Evolutionary conservation across 1,140 invertebrate species (phyloP).

Genomic region (Euura saliciscinereae): DNA sequence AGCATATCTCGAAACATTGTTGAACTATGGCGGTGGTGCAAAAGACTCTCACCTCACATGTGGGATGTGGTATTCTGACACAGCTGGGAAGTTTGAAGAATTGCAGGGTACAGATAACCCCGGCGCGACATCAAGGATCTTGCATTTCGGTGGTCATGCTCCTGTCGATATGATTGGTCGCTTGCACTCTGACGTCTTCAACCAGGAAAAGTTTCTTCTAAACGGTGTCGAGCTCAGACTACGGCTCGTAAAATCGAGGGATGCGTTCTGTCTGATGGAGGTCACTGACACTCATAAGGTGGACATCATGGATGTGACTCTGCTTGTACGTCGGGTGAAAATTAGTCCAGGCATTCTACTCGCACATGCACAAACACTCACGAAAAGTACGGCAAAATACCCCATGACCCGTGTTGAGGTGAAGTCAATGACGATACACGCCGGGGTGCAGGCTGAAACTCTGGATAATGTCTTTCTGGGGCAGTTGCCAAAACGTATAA

Average conservation of each 20-base stretch:
- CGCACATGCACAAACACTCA: constrained; percentile 44
- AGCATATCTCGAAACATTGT: constrained; percentile 12
- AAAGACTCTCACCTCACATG: constrained; percentile 17
- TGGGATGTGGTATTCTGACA: constrained; percentile 8
- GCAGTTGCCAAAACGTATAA: constrained; percentile 48
- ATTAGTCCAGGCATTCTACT: constrained; percentile 46
- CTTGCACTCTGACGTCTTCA: not conserved
- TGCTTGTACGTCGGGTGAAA: constrained; percentile 41
- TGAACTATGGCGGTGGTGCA: constrained; percentile 17
- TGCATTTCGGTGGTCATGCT: too few relatives aligned
- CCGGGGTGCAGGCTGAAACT: constrained; percentile 40
- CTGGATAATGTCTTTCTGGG: constrained; percentile 47
- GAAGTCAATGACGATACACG: constrained; percentile 45
- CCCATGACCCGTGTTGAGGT: constrained; percentile 48
- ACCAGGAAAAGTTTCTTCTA: not conserved
- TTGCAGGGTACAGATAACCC: too few relatives aligned
- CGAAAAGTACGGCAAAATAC: constrained; percentile 48
- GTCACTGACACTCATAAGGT: constrained; percentile 24
- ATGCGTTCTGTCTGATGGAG: constrained; percentile 43
- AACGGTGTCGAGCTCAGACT: constrained; percentile 44
- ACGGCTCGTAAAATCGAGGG: constrained; percentile 39
- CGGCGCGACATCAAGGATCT: too few relatives aligned
- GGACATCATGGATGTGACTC: constrained; percentile 36
- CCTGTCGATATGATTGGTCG: not conserved
- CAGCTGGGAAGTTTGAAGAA: not conserved